Percentiles rank a stretch among this genome's conserved stretches.
Evolutionary conservation across 2,888 invertebrate genomes (phyloP).

Genomic region (Nemoura dubitans): DNA sequence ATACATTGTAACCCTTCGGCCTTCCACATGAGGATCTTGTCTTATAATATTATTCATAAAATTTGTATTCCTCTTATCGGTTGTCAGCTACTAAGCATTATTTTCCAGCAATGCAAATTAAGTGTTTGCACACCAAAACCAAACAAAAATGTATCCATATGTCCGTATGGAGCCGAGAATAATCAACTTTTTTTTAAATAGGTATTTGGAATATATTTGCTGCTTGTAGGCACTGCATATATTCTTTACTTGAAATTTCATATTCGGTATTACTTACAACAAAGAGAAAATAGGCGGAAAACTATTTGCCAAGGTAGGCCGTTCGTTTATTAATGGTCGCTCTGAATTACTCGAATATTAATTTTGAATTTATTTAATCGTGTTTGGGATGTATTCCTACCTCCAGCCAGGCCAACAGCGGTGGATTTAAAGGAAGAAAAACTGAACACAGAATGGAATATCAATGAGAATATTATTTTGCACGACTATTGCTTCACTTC

Average conservation of each 20-base stretch:
- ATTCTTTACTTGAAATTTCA: neutral
- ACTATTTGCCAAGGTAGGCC: neutral
- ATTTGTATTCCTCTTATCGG: too few species aligned
- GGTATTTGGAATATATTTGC: neutral
- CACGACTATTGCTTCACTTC: slow-evolving; percentile 71
- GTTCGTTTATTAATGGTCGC: neutral
- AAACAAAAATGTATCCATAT: too few species aligned
- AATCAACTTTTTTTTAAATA: neutral
- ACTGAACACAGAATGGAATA: neutral
- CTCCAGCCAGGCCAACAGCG: neutral
- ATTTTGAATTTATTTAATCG: neutral
- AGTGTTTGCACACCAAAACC: neutral
- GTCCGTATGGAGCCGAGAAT: neutral
- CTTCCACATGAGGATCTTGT: too few species aligned
- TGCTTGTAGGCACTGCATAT: neutral
- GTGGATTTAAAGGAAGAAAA: neutral
- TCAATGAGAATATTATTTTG: slow-evolving; percentile 49
- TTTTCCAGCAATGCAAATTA: neutral
- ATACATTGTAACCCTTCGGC: too few species aligned
- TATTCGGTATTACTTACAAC: neutral
- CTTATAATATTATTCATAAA: too few species aligned
- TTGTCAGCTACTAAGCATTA: too few species aligned
- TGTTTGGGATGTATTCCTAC: neutral
- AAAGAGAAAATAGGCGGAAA: neutral
- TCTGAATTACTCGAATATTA: too few species aligned